These are phyloP conservation scores for Dryobotodes eremita DNA, from an alignment of 2,888 invertebrate genomes.

Conservation along the genomic window DNA sequence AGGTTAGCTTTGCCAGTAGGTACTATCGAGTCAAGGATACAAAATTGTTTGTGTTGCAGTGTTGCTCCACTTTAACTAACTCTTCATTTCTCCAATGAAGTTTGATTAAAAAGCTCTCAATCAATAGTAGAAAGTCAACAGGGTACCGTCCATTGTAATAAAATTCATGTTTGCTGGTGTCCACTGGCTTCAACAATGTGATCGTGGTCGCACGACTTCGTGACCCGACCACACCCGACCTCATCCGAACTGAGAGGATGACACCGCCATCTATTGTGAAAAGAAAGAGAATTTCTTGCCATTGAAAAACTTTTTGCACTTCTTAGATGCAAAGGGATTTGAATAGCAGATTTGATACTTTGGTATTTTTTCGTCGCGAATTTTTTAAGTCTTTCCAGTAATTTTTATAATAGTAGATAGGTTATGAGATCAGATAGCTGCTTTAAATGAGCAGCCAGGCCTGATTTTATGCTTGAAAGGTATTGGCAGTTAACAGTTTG, in stretches of 20 bases:
- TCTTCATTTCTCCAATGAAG: constrained; percentile 51
- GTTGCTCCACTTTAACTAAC: constrained; percentile 38
- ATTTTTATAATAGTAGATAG: constrained; percentile 8
- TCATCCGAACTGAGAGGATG: constrained; percentile 62
- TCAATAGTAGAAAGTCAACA: constrained; percentile 67
- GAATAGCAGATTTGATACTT: background rate
- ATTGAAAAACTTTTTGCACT: constrained; percentile 45
- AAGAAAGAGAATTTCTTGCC: constrained; percentile 55
- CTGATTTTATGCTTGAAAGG: background rate
- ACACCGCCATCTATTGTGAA: constrained; percentile 62
- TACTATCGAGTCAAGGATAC: constrained; percentile 20
- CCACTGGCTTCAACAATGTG: constrained; percentile 68
- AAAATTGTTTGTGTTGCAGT: constrained; percentile 17
- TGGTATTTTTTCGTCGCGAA: background rate
- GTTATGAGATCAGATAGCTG: constrained; percentile 18
- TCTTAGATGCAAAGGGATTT: background rate
- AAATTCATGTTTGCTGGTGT: constrained; percentile 72
- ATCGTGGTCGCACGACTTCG: constrained; percentile 78
- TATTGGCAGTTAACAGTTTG: background rate
- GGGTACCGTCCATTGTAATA: constrained; percentile 70
- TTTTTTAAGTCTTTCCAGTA: background rate
- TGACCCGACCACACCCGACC: constrained; percentile 73
- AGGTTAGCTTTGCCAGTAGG: constrained; percentile 17
- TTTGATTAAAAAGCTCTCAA: constrained; percentile 58
- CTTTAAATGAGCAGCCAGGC: background rate